Base-by-base conservation (phyloP, 2,888 invertebrate species). In the Ectemnius lituratus region DNA sequence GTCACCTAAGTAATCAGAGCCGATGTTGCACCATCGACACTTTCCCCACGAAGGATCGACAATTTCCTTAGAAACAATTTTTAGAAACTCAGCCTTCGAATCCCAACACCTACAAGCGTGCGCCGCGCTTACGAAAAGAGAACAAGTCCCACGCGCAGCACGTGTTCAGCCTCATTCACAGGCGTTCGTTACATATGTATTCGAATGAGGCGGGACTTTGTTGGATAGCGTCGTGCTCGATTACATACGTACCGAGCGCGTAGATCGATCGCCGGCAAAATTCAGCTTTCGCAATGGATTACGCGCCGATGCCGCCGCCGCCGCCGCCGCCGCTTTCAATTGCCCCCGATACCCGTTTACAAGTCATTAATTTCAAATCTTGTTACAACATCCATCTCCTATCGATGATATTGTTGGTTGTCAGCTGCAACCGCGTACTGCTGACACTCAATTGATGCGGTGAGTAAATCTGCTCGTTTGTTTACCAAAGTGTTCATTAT, bases 141-240 rank as follows among this genome's bases (percentile, higher is more conserved):
- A 73, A 71, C 78, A 67, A 77, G 71, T 80, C 84, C 84, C 75
- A 83, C 84, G 78, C 76, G 28, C 57, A 66, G 47, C 79, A 77
- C 79, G 81, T 77, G 84, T 60, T 73, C 63, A 76, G 68, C 75
- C 70, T 73, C 16, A 66, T 68, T 65, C 62, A 67, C 70, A 69
- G 67, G 58, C 65, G 71, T 56, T 46, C 61, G 69, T 47, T 64
- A 70, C 64, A 66, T 56, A 70, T 73, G 69, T 56, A 70, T 73
- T 70, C 52, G 63, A 52, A 13, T 52, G 52, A 16, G n/a, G 52
- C 52, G 52, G 16, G 37, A 37, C 37, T 37, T 37, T 37, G 37
- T 37, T 37, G 37, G 37, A 6, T 37, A 1, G 37, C 11, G 37
- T 37, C 8, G 37, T 11, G 37, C 8, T 37, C 37, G 37, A 37